Conservation (phyloP, 2,888 invertebrate genomes). For the Aleiodes leptofemur region DNA sequence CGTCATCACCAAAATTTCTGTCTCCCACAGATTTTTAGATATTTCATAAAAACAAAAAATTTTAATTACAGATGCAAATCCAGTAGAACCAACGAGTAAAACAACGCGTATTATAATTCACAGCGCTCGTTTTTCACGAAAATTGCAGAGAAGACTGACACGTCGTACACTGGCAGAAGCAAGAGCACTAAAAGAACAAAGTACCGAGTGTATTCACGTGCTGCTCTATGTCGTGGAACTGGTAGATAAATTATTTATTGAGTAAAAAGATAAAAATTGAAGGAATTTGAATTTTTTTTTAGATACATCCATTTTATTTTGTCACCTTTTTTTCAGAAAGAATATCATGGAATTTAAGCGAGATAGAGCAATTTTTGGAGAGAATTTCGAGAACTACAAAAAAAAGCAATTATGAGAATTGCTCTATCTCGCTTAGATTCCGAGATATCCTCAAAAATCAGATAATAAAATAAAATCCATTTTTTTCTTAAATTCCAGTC, state of each 20-base stretch:
- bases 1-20: too few species aligned
- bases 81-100: constrained; percentile 75
- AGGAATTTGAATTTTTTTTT: too few species aligned
- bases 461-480: too few species aligned
- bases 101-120: constrained; percentile 87
- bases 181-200: constrained; percentile 87
- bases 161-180: constrained; percentile 87
- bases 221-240: constrained; percentile 86
- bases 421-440: too few species aligned
- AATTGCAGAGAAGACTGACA: constrained; percentile 86
- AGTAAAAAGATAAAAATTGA: background rate
- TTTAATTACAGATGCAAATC: constrained; percentile 62
- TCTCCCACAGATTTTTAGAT: too few species aligned
- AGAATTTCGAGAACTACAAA: too few species aligned
- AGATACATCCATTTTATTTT: background rate
- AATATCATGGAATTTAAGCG: background rate
- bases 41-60: too few species aligned
- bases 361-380: background rate
- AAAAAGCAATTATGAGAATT: too few species aligned
- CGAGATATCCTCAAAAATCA: too few species aligned
- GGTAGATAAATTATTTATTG: constrained; percentile 74
- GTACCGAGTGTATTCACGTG: constrained; percentile 84
- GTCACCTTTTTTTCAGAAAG: background rate
- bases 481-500: too few species aligned
- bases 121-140: constrained; percentile 85